A percentile compares a stretch with the other conserved stretches of the same genome.
These are phyloP conservation scores for Pelusios castaneus DNA, from an alignment of 2,113 vertebrate species.

Conservation along the genomic window DNA sequence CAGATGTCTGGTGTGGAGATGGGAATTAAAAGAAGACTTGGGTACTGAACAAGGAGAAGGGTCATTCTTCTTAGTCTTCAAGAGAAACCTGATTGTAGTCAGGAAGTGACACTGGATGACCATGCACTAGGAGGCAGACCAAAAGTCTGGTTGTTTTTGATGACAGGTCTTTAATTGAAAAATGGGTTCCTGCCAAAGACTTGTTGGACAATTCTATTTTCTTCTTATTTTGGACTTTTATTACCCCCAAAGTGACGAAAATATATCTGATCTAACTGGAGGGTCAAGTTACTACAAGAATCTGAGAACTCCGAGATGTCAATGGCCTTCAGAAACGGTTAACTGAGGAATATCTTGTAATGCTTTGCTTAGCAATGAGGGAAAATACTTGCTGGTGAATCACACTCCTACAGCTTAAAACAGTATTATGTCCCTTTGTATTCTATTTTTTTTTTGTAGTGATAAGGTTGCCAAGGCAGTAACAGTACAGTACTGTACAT, in stretches of 20 bases:
- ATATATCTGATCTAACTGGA: neutral
- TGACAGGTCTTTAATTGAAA: neutral
- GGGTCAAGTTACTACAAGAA: neutral
- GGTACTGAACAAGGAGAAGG: neutral
- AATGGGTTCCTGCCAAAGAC: neutral
- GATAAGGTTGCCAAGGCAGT: neutral
- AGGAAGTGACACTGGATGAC: neutral
- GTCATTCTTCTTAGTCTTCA: neutral
- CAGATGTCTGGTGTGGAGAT: too few species aligned
- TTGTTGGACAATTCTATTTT: neutral
- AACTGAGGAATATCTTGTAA: neutral
- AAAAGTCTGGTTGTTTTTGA: neutral
- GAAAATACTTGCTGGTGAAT: neutral
- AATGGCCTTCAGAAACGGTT: neutral
- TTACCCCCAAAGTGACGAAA: neutral
- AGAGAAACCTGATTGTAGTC: neutral
- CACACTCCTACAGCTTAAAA: neutral
- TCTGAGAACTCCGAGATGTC: neutral
- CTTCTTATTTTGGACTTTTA: neutral
- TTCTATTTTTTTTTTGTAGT: neutral
- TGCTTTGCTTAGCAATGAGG: neutral
- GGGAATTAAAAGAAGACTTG: neutral
- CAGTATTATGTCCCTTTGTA: neutral
- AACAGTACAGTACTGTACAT: neutral
- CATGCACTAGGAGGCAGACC: neutral